Evolutionary conservation across 2,888 invertebrate species (phyloP), one percentile per base, ranked within the genome.

Genomic region (Parthenolecanium corni): DNA sequence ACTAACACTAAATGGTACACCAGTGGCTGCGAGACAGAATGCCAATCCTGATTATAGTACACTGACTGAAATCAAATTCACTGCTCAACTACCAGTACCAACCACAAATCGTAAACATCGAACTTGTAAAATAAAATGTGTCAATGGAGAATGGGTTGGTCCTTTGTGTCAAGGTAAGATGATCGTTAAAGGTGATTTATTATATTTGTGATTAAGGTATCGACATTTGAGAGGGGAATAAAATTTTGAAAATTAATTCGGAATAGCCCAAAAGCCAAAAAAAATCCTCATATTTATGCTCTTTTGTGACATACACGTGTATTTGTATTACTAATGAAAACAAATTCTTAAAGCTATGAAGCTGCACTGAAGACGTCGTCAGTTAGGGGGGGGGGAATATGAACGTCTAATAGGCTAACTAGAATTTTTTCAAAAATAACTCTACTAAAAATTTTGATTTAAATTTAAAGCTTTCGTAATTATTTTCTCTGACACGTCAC

Each of bases 61-160:
- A 52, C 66, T 72, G 16, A 68, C 69, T 20, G 74, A 84, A 77
- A 83, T 84, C 1, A 82, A 82, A 72, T 88, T 88, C 73, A 82
- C 84, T n/a, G 86, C 86, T 18, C 78, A 85, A 67, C 82, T 87
- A 66, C 85, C 85, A 12, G 84, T 85, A 2, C 74, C 84, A 23
- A 46, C 52, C 3, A 51, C 20, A 2, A 52, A 53, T 20, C 56
- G 46, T 65, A 83, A 83, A 14, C 18, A 36, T 21, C 77, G 86
- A 24, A 79, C 86, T 62, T 89, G 89, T 74, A 89, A 89, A 74
- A 86, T 89, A 67, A 87, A 88, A 73, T 89, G 89, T 71, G 82
- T 88, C 65, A 85, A 84, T 71, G 88, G 88, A 51, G 83, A 85
- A 72, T 89, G 89, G 89, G 85, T 87, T 46, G 89, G 89, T 2